These are phyloP conservation scores for Streptopelia turtur DNA, from an alignment of 2,797 vertebrate genomes.

Conservation along the genomic window DNA sequence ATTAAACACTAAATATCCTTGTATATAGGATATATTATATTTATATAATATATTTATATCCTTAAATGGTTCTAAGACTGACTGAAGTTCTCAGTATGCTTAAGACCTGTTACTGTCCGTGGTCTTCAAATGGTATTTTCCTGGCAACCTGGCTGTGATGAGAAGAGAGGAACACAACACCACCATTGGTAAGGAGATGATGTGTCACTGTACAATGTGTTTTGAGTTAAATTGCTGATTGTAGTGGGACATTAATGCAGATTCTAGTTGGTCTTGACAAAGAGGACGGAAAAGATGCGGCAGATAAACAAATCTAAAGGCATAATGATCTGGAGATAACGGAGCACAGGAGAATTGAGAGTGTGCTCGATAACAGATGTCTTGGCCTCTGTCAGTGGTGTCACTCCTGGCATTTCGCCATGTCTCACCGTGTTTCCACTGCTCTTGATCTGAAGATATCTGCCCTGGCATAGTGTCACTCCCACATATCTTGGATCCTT, in stretches of 20 bases:
- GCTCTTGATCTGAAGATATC: background rate
- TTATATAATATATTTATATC: too few species aligned
- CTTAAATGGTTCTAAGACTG: background rate
- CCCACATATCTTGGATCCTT: background rate
- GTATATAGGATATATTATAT: too few species aligned
- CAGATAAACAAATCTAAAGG: background rate
- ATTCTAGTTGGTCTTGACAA: background rate
- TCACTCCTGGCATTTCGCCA: background rate
- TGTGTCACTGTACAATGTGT: background rate
- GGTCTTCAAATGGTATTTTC: background rate
- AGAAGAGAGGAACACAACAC: background rate
- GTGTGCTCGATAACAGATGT: background rate
- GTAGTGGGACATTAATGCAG: background rate
- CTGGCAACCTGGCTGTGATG: background rate
- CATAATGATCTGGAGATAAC: background rate
- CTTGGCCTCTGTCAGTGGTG: background rate
- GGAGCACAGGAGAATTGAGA: background rate
- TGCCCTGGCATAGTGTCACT: background rate
- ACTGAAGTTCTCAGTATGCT: background rate
- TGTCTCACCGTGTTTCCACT: background rate
- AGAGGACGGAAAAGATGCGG: background rate
- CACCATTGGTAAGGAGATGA: background rate
- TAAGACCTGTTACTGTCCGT: background rate
- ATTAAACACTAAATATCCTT: background rate
- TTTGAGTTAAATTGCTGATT: background rate